Percentiles rank a stretch among this genome's conserved stretches.
Evolutionary conservation across 2,113 vertebrate genomes (phyloP).

Genomic region (Forbesichthys agassizii): DNA sequence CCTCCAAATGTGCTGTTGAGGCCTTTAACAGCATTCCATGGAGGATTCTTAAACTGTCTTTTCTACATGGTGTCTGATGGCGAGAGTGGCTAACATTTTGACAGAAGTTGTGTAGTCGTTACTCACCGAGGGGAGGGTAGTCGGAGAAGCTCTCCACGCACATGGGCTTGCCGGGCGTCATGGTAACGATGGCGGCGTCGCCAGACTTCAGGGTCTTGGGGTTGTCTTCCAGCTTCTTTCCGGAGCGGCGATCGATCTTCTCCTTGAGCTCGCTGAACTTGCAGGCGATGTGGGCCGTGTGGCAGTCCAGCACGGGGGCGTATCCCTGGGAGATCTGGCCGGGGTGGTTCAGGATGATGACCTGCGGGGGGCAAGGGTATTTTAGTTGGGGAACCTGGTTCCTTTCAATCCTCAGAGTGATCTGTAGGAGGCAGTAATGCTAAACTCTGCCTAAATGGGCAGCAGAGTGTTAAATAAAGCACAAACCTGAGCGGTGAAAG

Average conservation of each 20-base stretch:
- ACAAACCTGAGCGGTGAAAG: slow-evolving; percentile 78
- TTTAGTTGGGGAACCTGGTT: background rate
- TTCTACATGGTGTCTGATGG: no score
- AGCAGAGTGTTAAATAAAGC: background rate
- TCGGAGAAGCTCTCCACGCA: slow-evolving; percentile 79
- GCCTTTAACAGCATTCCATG: no score
- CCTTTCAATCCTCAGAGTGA: background rate
- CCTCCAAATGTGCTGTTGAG: no score
- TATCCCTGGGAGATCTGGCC: slow-evolving; percentile 79
- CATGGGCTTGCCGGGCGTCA: slow-evolving; percentile 80
- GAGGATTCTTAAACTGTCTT: no score
- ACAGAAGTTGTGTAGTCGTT: background rate
- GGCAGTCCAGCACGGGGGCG: slow-evolving; percentile 80
- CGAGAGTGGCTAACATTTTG: background rate
- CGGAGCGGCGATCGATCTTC: slow-evolving; percentile 83
- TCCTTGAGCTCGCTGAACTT: slow-evolving; percentile 80
- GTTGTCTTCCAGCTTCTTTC: slow-evolving; percentile 81
- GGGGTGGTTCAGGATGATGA: slow-evolving; percentile 85
- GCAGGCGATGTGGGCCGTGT: slow-evolving; percentile 83
- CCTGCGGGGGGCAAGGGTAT: slow-evolving; percentile 46
- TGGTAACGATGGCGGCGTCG: slow-evolving; percentile 78
- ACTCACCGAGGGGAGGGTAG: slow-evolving; percentile 79
- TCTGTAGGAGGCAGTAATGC: background rate
- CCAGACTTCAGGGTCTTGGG: slow-evolving; percentile 81
- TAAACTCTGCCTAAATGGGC: background rate